Evolutionary conservation across 2,888 invertebrate species (phyloP).

Genomic region (Seladonia tumulorum): DNA sequence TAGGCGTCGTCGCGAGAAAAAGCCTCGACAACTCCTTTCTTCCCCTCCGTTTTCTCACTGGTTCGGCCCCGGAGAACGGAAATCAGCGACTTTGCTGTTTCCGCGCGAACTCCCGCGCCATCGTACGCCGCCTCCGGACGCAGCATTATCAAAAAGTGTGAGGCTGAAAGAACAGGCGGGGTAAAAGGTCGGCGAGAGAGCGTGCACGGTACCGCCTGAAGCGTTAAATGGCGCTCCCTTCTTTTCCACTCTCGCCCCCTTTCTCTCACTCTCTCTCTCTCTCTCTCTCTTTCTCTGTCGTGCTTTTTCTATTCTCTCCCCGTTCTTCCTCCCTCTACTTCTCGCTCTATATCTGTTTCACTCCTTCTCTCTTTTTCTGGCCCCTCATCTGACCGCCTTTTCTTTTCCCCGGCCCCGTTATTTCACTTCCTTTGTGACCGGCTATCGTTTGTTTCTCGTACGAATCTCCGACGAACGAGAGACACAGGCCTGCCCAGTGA

Average conservation of each 20-base stretch:
- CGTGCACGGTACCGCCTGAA: constrained; percentile 58
- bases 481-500: constrained; percentile 46
- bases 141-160: constrained; percentile 69
- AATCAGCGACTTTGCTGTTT: constrained; percentile 56
- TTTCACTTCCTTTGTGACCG: constrained; percentile 68
- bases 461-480: constrained; percentile 58
- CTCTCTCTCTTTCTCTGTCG: neutral
- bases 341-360: neutral
- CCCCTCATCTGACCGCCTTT: constrained; percentile 18
- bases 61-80: constrained; percentile 30
- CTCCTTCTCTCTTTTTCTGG: neutral
- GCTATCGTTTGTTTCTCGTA: constrained; percentile 71
- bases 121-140: constrained; percentile 45
- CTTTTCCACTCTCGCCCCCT: constrained; percentile 9
- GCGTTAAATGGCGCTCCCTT: constrained; percentile 70
- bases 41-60: neutral
- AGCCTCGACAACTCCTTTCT: constrained; percentile 37
- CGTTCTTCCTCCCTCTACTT: neutral
- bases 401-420: constrained; percentile 49
- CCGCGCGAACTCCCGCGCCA: constrained; percentile 46
- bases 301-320: neutral
- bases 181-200: constrained; percentile 70
- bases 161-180: constrained; percentile 67
- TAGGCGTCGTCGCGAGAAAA: constrained; percentile 37
- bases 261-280: neutral